Evolutionary conservation across 1,140 invertebrate genomes (phyloP).

Genomic region (Pseudomyrmex pallidus): DNA sequence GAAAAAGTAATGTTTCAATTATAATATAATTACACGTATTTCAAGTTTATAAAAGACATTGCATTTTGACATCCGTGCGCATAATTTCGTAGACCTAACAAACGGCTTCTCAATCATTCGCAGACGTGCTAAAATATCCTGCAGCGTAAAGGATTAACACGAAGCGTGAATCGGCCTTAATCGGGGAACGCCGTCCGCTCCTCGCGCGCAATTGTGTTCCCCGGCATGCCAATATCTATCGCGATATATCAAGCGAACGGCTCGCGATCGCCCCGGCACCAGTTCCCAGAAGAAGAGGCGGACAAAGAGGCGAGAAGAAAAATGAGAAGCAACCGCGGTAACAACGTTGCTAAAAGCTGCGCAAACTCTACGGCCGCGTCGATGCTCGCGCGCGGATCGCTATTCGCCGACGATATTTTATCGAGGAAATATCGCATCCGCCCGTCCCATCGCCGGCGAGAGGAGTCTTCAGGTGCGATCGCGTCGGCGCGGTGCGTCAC

Average conservation of each 20-base stretch:
- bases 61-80: background rate
- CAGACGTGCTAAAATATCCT: background rate
- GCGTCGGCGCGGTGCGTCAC: conserved; percentile 60
- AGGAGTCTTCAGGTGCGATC: conserved; percentile 52
- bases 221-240: conserved; percentile 63
- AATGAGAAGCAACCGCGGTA: conserved; percentile 60
- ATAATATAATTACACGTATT: background rate
- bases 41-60: background rate
- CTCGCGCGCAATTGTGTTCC: conserved; percentile 49
- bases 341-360: conserved; percentile 63
- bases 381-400: conserved; percentile 33
- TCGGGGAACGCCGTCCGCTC: conserved; percentile 27
- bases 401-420: conserved; percentile 63
- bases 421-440: conserved; percentile 63
- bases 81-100: background rate
- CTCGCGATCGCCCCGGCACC: conserved; percentile 42
- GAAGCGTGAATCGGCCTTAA: conserved; percentile 53
- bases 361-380: conserved; percentile 43
- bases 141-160: conserved; percentile 5
- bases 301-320: conserved; percentile 61
- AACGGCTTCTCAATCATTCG: background rate
- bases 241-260: conserved; percentile 63
- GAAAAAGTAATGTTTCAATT: no score
- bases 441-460: conserved; percentile 7
- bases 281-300: conserved; percentile 57